Conservation (phyloP, 2,797 vertebrate genomes). For the Vipera latastei region DNA sequence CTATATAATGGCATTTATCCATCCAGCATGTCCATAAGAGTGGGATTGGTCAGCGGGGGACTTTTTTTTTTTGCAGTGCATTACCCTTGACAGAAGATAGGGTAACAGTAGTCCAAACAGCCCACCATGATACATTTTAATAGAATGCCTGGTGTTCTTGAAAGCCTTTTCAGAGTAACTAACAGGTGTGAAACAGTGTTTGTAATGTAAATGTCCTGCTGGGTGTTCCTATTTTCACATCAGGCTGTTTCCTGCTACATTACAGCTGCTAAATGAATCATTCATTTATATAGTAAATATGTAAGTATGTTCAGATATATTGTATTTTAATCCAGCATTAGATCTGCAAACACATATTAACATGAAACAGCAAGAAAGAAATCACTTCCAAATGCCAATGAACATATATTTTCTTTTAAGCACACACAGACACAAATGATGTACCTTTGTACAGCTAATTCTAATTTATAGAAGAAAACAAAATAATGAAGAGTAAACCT, state of each 20-base stretch:
- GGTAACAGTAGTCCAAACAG: neutral
- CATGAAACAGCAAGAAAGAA: neutral
- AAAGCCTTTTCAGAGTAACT: conserved; percentile 37
- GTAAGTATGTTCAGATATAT: neutral
- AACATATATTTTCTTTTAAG: conserved; percentile 17
- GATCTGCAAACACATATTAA: conserved; percentile 10
- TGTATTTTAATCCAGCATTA: conserved; percentile 34
- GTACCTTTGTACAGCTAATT: conserved; percentile 17
- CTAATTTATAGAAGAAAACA: neutral
- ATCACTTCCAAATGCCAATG: neutral
- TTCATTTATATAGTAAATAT: conserved; percentile 7
- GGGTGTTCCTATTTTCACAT: conserved; percentile 32
- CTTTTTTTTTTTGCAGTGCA: conserved; percentile 35
- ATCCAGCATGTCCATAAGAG: conserved; percentile 26
- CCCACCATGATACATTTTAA: conserved; percentile 10
- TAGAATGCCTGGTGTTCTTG: conserved; percentile 22
- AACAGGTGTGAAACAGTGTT: conserved; percentile 47
- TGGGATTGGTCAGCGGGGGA: conserved; percentile 17
- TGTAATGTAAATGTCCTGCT: neutral
- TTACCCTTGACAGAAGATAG: conserved; percentile 48
- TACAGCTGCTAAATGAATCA: conserved; percentile 17
- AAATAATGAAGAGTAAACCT: conserved; percentile 24
- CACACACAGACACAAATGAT: neutral
- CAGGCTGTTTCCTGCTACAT: conserved; percentile 14
- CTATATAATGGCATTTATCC: neutral